Percentiles rank a stretch among this genome's conserved stretches.
Evolutionary conservation across 2,888 invertebrate species (phyloP).

Genomic region (Nomada flava): DNA sequence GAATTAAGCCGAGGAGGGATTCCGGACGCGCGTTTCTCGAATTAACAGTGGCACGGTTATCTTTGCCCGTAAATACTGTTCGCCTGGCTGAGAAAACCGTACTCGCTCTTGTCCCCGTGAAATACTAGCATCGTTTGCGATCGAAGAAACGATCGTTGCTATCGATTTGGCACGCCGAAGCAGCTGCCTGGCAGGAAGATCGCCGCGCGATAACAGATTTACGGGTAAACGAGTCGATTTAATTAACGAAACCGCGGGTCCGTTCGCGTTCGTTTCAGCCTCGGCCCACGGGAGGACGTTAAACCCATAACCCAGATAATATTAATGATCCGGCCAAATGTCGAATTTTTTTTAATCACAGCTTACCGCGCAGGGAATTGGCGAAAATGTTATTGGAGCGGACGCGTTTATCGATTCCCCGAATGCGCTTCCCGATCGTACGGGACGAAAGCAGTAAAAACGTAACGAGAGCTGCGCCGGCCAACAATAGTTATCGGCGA

Average conservation of each 20-base stretch:
- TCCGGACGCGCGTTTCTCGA: not conserved
- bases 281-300: not conserved
- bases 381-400: not conserved
- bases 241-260: constrained; percentile 34
- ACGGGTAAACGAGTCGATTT: constrained; percentile 46
- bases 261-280: not conserved
- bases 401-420: not conserved
- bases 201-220: constrained; percentile 43
- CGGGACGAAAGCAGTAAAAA: constrained; percentile 22
- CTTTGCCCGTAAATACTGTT: constrained; percentile 18
- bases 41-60: constrained; percentile 28
- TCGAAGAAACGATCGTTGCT: constrained; percentile 15
- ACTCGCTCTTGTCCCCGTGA: not conserved
- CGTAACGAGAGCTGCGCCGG: constrained; percentile 39
- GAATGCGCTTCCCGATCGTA: not conserved
- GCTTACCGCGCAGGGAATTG: not conserved
- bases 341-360: not conserved
- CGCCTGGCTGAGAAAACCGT: not conserved
- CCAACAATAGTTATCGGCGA: constrained; percentile 45
- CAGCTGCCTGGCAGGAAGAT: constrained; percentile 16
- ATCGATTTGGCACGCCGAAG: constrained; percentile 48
- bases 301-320: not conserved
- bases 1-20: constrained; percentile 33
- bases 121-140: not conserved
- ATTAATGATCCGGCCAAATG: not conserved